Percentiles rank a stretch among this genome's conserved stretches.
Conservation (phyloP, 2,113 vertebrate genomes). For the Cephalopterus ornatus region DNA sequence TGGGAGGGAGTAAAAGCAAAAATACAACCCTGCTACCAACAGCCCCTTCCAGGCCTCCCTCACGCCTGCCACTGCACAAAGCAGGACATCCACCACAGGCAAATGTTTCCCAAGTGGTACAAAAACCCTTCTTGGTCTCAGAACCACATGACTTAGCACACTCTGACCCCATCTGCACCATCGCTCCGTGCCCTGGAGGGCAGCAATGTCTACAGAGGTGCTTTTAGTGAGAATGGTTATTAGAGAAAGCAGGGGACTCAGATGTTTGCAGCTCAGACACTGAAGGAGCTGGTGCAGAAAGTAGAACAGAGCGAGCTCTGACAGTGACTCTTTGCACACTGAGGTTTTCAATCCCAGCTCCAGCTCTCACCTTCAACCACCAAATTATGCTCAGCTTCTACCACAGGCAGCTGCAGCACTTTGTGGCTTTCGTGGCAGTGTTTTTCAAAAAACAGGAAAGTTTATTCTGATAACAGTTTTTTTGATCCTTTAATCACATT, state of each 20-base stretch:
- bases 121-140: not conserved
- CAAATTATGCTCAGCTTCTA: not conserved
- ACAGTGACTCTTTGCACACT: not conserved
- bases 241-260: not conserved
- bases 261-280: not conserved
- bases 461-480: not conserved
- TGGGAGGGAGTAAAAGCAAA: not conserved
- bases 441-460: not conserved
- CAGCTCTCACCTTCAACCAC: not conserved
- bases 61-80: not conserved
- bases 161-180: not conserved
- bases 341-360: not conserved
- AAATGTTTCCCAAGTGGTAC: not conserved
- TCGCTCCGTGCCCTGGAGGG: not conserved
- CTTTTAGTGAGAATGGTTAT: not conserved
- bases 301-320: not conserved
- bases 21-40: not conserved
- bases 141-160: not conserved
- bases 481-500: not conserved
- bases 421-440: not conserved
- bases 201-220: not conserved
- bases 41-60: not conserved
- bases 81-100: not conserved
- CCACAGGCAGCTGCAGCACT: not conserved
- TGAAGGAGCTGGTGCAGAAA: not conserved